Evolutionary conservation across 2,888 invertebrate species (phyloP).

Genomic region (Drosophila heteroneura): DNA sequence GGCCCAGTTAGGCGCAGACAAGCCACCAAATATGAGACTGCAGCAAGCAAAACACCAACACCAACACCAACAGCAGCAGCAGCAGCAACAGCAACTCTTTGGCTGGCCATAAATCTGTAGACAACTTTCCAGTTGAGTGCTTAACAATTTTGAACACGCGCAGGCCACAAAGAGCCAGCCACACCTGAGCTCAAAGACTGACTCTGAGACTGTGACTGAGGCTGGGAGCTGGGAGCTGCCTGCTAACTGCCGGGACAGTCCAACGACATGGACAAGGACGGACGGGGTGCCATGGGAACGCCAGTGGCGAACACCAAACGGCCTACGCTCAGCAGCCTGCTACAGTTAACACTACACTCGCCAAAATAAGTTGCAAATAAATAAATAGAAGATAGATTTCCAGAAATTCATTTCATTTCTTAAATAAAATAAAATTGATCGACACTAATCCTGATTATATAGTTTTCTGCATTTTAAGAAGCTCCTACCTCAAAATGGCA

Average conservation of each 20-base stretch:
- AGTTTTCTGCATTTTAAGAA: background rate
- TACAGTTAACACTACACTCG: background rate
- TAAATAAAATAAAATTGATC: background rate
- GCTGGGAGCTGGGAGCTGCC: slow-evolving; percentile 9
- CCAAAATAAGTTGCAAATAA: background rate
- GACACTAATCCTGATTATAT: background rate
- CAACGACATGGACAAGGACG: slow-evolving; percentile 23
- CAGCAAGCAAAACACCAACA: slow-evolving; percentile 13
- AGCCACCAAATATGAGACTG: slow-evolving; percentile 70
- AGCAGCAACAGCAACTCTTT: slow-evolving; percentile 30
- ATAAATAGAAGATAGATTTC: background rate
- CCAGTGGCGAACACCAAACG: slow-evolving; percentile 37
- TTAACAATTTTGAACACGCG: slow-evolving; percentile 68
- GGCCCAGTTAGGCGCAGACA: slow-evolving; percentile 52
- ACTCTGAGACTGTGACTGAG: slow-evolving; percentile 12
- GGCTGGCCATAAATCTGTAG: slow-evolving; percentile 72
- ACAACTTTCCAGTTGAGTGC: slow-evolving; percentile 75
- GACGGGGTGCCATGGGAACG: slow-evolving; percentile 54
- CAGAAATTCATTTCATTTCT: background rate
- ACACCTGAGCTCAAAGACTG: slow-evolving; percentile 48
- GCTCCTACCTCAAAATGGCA: too few relatives aligned
- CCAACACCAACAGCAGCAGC: slow-evolving; percentile 15
- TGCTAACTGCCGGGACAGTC: slow-evolving; percentile 19
- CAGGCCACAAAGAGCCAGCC: slow-evolving; percentile 55
- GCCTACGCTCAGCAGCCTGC: slow-evolving; percentile 49